Evolutionary conservation across 2,797 vertebrate species (phyloP), one percentile per base, ranked within the genome.

Genomic region (Oryzias dopingdopingensis): DNA sequence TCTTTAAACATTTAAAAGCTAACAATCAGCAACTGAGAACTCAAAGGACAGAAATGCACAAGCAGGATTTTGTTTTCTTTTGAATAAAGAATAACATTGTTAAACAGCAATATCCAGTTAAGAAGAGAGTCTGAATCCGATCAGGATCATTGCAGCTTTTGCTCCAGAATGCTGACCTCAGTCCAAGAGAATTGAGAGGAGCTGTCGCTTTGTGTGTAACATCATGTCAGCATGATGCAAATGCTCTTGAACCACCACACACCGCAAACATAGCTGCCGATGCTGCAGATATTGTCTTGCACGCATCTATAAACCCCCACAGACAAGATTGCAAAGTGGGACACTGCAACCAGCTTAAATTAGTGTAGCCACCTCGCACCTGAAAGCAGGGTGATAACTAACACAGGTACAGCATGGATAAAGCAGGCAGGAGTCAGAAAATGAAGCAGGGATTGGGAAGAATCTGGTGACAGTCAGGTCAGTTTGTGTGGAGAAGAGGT

Each of bases 381-480:
- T 56, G 15, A 47, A 70, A 50, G 61, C 54, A 47, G n/a, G 49
- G 51, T 8, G 53, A 67, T 32, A 57, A 51, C 22, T 49, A 29
- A 74, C 51, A 42, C 4, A n/a, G 15, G 45, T 26, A 26, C 23
- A 17, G 52, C 43, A 23, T 23, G 18, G 44, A 59, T 64, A 58
- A 42, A 49, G 32, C 14, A 37, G 23, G 40, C 49, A 54, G 58
- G 60, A 53, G 55, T n/a, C 0, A 24, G 62, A 26, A 60, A 32
- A 55, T 51, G 26, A 18, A 58, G 49, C 56, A 52, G 53, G 24
- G 49, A 59, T 6, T 18, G 48, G 52, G 29, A 53, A 45, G 16
- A 67, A 62, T 74, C 61, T 71, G 76, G 81, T 85, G 81, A 87
- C 71, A 43, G 20, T 45, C 17, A 50, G 41, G 56, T 22, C 20